These are phyloP conservation scores for Parnassius smintheus DNA, from an alignment of 2,888 invertebrate species.

Conservation along the genomic window DNA sequence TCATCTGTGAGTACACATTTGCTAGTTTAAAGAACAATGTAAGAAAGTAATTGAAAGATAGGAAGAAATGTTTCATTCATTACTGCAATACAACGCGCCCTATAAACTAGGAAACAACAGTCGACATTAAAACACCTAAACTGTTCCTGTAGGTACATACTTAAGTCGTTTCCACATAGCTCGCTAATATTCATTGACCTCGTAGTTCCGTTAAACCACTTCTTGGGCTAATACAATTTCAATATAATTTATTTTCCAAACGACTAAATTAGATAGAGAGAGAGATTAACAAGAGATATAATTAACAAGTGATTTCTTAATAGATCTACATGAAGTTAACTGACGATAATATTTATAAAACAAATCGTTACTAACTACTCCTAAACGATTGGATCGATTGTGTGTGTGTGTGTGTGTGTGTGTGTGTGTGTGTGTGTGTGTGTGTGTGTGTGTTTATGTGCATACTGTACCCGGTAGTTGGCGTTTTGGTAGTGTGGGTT, in stretches of 20 bases:
- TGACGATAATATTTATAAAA: background rate
- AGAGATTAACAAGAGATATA: background rate
- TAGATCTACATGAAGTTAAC: background rate
- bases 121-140: background rate
- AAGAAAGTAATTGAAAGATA: no score
- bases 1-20: no score
- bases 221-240: background rate
- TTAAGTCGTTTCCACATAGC: background rate
- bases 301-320: background rate
- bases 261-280: background rate
- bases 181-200: background rate
- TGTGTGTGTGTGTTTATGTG: no score
- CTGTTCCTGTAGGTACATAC: background rate
- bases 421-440: no score
- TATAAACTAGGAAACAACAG: background rate
- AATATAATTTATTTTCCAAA: background rate
- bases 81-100: no score
- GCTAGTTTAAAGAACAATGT: no score
- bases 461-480: no score
- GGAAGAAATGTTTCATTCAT: no score
- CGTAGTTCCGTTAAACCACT: slow-evolving; percentile 4
- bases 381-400: no score
- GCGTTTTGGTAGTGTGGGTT: no score
- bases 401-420: no score
- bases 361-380: no score